phyloP scores from a whole-genome alignment of 2,888 invertebrate genomes.

The Spodoptera picta region DNA sequence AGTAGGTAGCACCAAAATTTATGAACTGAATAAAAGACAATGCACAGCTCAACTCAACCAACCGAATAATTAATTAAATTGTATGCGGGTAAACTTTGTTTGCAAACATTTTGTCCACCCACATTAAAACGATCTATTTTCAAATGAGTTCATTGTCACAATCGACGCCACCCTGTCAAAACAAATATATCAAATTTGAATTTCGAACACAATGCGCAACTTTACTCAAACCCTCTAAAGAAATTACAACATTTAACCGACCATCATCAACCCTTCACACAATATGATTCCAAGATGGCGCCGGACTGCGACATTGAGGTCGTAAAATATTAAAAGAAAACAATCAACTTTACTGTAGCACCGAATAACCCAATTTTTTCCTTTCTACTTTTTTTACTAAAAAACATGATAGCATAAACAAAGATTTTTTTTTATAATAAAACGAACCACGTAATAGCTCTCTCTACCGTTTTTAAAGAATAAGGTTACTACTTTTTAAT shows the following conservation, averaged over 20 bases:
- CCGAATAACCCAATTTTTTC: constrained; percentile 14
- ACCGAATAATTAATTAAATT: too few species aligned
- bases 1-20: too few species aligned
- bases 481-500: constrained; percentile 26
- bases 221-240: constrained; percentile 3
- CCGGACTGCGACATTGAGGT: constrained; percentile 10
- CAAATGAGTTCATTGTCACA: too few species aligned
- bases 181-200: too few species aligned
- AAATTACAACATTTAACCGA: constrained; percentile 11
- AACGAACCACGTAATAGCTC: constrained; percentile 23
- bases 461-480: constrained; percentile 25
- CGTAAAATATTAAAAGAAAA: constrained; percentile 42
- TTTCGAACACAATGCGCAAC: constrained; percentile 1
- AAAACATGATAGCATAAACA: constrained; percentile 30
- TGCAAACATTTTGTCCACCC: too few species aligned
- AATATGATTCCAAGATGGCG: constrained; percentile 29
- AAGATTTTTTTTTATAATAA: constrained; percentile 22
- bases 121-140: too few species aligned
- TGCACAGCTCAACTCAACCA: too few species aligned
- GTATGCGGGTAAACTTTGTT: too few species aligned
- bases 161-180: too few species aligned
- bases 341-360: constrained; percentile 21
- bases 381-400: constrained; percentile 24
- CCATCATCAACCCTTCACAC: constrained; percentile 9
- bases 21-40: too few species aligned